Conservation (phyloP, 2,113 vertebrate species). For the Thinocorus orbignyianus region DNA sequence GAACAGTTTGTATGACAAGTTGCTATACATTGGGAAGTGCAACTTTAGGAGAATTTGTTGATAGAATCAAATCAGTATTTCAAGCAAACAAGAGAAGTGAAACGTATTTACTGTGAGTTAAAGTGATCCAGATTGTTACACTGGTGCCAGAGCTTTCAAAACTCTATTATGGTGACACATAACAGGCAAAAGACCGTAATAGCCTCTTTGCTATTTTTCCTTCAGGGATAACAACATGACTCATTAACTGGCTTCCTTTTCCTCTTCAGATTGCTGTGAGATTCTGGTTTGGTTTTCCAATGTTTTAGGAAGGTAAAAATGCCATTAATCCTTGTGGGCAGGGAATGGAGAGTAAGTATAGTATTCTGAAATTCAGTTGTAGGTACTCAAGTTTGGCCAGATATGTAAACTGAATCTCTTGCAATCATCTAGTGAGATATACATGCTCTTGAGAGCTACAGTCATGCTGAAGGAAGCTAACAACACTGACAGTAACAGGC, state of each 20-base stretch:
- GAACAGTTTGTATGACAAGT: background rate
- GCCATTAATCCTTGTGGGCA: background rate
- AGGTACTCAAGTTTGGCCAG: background rate
- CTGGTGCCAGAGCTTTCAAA: slow-evolving; percentile 19
- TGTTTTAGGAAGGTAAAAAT: background rate
- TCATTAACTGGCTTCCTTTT: background rate
- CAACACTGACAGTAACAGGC: background rate
- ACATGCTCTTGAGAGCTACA: background rate
- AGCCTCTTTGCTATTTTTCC: background rate
- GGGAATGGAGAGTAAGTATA: background rate
- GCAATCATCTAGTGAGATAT: background rate
- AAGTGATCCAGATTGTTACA: slow-evolving; percentile 8
- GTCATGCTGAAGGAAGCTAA: background rate
- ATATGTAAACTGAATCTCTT: background rate
- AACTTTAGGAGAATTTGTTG: slow-evolving; percentile 38
- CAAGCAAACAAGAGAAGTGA: slow-evolving; percentile 14
- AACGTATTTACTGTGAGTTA: slow-evolving; percentile 21
- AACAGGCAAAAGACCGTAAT: background rate
- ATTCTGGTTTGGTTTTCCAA: background rate
- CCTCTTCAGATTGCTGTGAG: background rate
- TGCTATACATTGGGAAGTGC: background rate
- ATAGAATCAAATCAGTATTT: slow-evolving; percentile 28
- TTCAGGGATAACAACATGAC: background rate
- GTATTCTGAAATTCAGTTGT: background rate
- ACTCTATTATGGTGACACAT: background rate